phyloP scores from a whole-genome alignment of 2,113 vertebrate species.

The Prunella fulvescens region DNA sequence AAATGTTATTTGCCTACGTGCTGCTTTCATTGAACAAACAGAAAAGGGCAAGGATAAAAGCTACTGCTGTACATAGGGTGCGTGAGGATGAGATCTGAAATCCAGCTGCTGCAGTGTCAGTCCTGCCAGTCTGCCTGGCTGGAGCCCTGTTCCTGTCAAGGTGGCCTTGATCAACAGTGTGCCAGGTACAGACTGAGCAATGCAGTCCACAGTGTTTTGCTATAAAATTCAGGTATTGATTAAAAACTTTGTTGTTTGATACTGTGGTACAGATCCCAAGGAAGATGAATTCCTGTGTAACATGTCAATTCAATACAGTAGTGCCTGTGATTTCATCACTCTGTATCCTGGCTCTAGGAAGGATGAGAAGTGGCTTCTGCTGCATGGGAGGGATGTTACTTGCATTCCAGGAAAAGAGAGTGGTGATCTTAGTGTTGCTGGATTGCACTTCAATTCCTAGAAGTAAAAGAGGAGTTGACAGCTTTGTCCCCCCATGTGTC shows the following conservation, averaged over 20 bases:
- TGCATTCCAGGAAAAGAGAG: not conserved
- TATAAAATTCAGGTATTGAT: not conserved
- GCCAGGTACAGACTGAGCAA: not conserved
- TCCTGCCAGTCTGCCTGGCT: not conserved
- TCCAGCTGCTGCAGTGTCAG: not conserved
- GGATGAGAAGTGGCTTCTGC: not conserved
- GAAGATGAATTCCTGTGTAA: not conserved
- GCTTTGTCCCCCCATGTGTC: not conserved
- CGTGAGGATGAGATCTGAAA: conserved; percentile 22
- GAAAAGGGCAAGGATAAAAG: conserved; percentile 18
- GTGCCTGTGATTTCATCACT: not conserved
- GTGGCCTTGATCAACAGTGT: not conserved
- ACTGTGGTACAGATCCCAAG: not conserved
- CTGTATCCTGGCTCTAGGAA: not conserved
- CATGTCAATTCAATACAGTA: not conserved
- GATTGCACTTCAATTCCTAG: not conserved
- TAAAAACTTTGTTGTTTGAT: not conserved
- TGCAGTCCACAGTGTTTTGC: rapidly evolving
- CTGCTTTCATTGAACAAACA: conserved; percentile 20
- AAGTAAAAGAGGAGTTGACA: not conserved
- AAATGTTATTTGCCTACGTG: conserved; percentile 51
- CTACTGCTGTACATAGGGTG: not conserved
- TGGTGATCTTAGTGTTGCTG: not conserved
- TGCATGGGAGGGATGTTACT: not conserved
- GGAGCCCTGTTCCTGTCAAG: not conserved